phyloP scores from a whole-genome alignment of 1,140 invertebrate genomes.

The Holcopasites calliopsidis region DNA sequence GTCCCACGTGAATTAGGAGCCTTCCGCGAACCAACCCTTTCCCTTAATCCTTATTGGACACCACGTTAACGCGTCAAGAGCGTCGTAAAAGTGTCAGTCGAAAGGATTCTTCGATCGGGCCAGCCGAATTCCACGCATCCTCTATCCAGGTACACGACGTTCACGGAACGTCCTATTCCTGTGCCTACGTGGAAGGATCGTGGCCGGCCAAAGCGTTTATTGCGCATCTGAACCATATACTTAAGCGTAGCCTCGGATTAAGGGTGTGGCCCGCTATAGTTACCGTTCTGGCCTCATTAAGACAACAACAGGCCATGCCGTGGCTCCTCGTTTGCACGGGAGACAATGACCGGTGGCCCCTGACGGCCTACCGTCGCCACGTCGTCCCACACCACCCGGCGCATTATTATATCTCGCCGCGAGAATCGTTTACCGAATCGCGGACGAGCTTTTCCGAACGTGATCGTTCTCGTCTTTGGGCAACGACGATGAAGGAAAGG shows the following conservation, averaged over 20 bases:
- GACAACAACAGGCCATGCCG: conserved; percentile 30
- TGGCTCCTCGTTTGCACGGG: conserved; percentile 35
- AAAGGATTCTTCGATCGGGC: background rate
- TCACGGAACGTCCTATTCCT: background rate
- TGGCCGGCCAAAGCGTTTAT: conserved; percentile 20
- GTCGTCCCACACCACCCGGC: conserved; percentile 18
- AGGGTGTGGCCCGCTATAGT: conserved; percentile 41
- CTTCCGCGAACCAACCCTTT: conserved; percentile 7
- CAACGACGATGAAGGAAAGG: background rate
- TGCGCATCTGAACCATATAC: conserved; percentile 41
- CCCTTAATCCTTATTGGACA: conserved; percentile 3
- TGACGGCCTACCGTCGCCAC: conserved; percentile 9
- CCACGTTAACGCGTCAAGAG: background rate
- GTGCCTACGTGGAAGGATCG: conserved; percentile 23
- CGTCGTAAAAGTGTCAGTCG: background rate
- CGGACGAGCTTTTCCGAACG: conserved; percentile 31
- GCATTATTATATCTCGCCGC: too few species aligned
- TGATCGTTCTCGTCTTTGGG: background rate
- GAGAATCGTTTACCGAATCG: too few species aligned
- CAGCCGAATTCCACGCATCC: background rate
- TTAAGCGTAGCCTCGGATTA: conserved; percentile 46
- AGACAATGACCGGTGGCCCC: conserved; percentile 44
- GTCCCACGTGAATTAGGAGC: conserved; percentile 32
- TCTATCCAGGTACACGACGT: background rate
- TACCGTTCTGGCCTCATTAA: conserved; percentile 50